These are phyloP conservation scores for Nymphalis io DNA, from an alignment of 1,140 invertebrate species.

Conservation along the genomic window DNA sequence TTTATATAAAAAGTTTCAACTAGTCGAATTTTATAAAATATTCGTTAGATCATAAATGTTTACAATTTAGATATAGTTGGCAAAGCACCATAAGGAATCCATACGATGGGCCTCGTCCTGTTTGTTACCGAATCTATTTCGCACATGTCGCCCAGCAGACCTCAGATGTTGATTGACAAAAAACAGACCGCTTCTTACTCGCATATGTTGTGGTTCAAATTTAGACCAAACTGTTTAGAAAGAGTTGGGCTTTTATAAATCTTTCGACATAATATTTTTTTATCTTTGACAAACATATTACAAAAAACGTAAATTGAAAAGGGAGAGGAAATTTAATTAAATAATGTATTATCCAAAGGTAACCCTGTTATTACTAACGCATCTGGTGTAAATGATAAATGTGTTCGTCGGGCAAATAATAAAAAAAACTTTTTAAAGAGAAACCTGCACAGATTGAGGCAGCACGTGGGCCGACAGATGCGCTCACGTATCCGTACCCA, in stretches of 20 bases:
- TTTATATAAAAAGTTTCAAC: background rate
- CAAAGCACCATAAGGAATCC: constrained; percentile 45
- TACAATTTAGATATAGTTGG: background rate
- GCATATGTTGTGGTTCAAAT: constrained; percentile 66
- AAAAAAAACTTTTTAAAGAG: constrained; percentile 58
- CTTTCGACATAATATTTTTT: constrained; percentile 6
- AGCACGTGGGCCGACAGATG: constrained; percentile 78
- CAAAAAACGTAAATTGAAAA: constrained; percentile 38
- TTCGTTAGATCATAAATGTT: background rate
- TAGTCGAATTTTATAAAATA: background rate
- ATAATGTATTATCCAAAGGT: constrained; percentile 57
- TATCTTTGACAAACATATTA: constrained; percentile 10
- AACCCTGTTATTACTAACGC: constrained; percentile 68
- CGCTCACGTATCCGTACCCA: constrained; percentile 55
- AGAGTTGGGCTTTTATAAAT: background rate
- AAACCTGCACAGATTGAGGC: constrained; percentile 66
- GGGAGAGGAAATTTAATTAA: constrained; percentile 67
- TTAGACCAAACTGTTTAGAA: constrained; percentile 41
- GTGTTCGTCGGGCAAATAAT: constrained; percentile 58
- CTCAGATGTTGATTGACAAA: constrained; percentile 72
- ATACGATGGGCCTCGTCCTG: constrained; percentile 56
- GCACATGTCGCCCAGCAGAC: constrained; percentile 70
- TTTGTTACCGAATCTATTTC: constrained; percentile 55
- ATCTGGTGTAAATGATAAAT: constrained; percentile 75
- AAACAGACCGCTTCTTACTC: constrained; percentile 60